Conservation (phyloP, 2,888 invertebrate species). For the Enchytraeus crypticus region DNA sequence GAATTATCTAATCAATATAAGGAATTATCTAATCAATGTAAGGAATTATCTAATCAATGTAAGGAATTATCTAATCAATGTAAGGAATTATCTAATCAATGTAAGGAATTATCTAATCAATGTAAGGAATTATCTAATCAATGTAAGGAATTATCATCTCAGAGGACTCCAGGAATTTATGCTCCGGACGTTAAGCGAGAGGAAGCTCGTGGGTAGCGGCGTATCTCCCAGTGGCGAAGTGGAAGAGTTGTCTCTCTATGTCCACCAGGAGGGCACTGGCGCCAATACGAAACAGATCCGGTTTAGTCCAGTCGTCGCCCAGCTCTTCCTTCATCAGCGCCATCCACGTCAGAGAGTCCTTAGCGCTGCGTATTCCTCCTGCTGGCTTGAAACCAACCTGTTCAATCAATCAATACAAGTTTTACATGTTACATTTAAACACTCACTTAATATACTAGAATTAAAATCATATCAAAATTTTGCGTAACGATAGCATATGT, state of each 20-base stretch:
- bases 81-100: no score
- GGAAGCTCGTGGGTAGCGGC: conserved; percentile 45
- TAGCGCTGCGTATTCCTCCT: conserved; percentile 79
- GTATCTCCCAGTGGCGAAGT: conserved; percentile 44
- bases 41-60: no score
- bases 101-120: no score
- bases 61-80: no score
- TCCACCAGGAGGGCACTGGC: conserved; percentile 81
- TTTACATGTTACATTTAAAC: background rate
- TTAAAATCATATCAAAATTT: background rate
- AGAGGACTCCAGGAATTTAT: no score
- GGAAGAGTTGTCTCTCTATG: conserved; percentile 55
- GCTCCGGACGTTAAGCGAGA: conserved; percentile 36
- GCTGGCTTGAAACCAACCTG: conserved; percentile 95
- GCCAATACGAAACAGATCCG: conserved; percentile 76
- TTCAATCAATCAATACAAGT: background rate
- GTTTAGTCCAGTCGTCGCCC: conserved; percentile 75
- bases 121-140: no score
- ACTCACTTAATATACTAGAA: background rate
- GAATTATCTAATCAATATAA: no score
- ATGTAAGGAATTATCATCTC: no score
- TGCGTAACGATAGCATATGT: background rate
- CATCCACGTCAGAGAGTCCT: conserved; percentile 79
- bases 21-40: no score
- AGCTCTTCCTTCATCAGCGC: conserved; percentile 72